Base-by-base conservation (phyloP, 2,797 vertebrate species). In the Syndactyla subalaris region DNA sequence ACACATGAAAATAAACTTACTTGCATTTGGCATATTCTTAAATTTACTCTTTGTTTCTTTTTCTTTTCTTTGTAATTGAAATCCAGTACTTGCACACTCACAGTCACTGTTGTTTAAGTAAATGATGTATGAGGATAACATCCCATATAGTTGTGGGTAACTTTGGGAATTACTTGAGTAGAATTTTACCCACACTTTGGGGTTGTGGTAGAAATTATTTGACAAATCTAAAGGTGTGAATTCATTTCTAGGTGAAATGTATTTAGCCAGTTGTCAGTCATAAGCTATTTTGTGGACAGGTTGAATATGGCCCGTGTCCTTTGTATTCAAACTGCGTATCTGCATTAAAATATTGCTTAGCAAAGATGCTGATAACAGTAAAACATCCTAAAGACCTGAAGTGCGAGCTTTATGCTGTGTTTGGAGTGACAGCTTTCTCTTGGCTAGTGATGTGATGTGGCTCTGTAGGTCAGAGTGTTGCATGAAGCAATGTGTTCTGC, bases 61-160 rank as follows among this genome's bases (percentile, higher is more conserved):
- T 63, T 52, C 43, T 70, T 36, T 77, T 52, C 46, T 70, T 36
- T 77, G 21, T 34, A 48, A 55, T 68, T 81, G 21, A 74, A 76
- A 49, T 51, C 36, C 38, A 38, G 7, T 22, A 2, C 39, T 34
- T 43, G 54, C 27, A 12, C 0, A 0, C 54, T 58, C 3, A 3
- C 38, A 12, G 1, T 32, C 32, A 34, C 3, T 3, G 41, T 51
- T 58, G 9, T 45, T 62, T 12, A 29, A 46, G 45, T 68, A 19
- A 41, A 45, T 46, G 39, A 30, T 0, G 0, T n/a, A 5, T n/a
- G 30, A 41, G 41, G 48, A 17, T 39, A 41, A 11, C 10, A 9
- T 49, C 45, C 29, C 5, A 3, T 4, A 12, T 4, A 12, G 32
- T 24, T 8, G 41, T 20, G 71, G 48, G 46, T n/a, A 52, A 24